Base-by-base conservation (phyloP, 2,113 vertebrate genomes). In the Anas platyrhynchos region DNA sequence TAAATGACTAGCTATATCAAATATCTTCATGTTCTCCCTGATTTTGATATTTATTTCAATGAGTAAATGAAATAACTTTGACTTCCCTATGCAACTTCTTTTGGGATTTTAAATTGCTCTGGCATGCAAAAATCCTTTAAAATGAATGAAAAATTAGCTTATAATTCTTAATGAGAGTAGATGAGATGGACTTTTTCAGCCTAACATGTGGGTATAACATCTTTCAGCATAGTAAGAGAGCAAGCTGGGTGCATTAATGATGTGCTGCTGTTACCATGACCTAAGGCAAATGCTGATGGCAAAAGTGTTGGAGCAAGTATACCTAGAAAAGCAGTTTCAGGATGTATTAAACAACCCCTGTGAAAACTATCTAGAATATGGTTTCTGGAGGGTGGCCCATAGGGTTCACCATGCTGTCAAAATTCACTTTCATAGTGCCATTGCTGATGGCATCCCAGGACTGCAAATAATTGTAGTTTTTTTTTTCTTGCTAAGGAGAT, bases 1-100 rank as follows among this genome's bases (percentile, higher is more conserved):
- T 83, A 84, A 91, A 76, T 86, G 79, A 92, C 46, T 76, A 83
- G 43, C n/a, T 62, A 7, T 92, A 74, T 86, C 43, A 94, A 73
- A 73, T 62, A 77, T 38, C 36, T 46, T 94, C n/a, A 46, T 66
- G 26, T 95, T 94, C 63, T 86, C 63, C 69, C 69, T 76, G 38
- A 80, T 91, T 84, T 80, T 41, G 55, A 16, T 43, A 58, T 63
- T 61, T 83, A 34, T 76, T 95, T 92, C 77, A 84, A n/a, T 34
- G 83, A 82, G 66, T 76, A 62, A 91, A 86, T 55, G 66, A 87
- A 79, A 34, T 83, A 77, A 71, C 72, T 94, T 86, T 59, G 62
- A 81, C 69, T 93, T 43, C 7, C 8, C 46, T 82, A 3, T 31
- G 8, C 55, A 71, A 23, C 71, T 92, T 94, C 88, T 44, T 87